phyloP scores from a whole-genome alignment of 92 coral and sea anemone species.

The Epizoanthus stellaris region DNA sequence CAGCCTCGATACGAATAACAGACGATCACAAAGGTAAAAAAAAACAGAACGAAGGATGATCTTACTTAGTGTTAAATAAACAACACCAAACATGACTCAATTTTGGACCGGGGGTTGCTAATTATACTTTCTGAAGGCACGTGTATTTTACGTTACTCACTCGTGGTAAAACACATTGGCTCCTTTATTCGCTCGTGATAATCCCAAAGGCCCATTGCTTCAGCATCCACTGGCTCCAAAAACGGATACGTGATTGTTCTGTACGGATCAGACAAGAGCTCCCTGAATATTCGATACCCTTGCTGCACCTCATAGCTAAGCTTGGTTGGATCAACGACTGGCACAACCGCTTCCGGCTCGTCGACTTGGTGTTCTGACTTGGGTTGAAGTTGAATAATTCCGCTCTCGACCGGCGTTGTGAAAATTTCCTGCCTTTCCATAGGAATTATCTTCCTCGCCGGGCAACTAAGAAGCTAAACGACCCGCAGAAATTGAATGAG shows the following conservation, averaged over 20 bases:
- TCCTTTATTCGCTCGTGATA: slow-evolving; percentile 89
- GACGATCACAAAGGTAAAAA: no score
- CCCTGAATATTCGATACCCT: slow-evolving; percentile 88
- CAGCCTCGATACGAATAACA: no score
- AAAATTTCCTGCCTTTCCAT: slow-evolving; percentile 39
- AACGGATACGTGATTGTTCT: slow-evolving; percentile 94
- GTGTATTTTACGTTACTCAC: slow-evolving; percentile 68
- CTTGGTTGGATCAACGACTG: slow-evolving; percentile 76
- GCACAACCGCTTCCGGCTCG: slow-evolving; percentile 53
- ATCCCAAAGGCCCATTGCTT: slow-evolving; percentile 94
- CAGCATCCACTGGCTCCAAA: slow-evolving; percentile 95
- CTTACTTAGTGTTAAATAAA: neutral
- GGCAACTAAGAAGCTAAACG: neutral
- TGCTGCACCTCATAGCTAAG: slow-evolving; percentile 93
- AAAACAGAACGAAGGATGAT: no score
- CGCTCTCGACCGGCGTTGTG: slow-evolving; percentile 38
- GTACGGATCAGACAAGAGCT: slow-evolving; percentile 84
- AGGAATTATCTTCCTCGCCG: neutral
- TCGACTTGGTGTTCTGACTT: slow-evolving; percentile 50
- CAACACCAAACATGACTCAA: slow-evolving; percentile 10
- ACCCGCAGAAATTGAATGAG: slow-evolving; percentile 33
- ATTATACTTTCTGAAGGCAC: slow-evolving; percentile 36
- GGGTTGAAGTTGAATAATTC: slow-evolving; percentile 21
- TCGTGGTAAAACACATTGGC: slow-evolving; percentile 92
- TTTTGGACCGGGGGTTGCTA: neutral